Evolutionary conservation across 2,888 invertebrate species (phyloP), one percentile per base, ranked within the genome.

Genomic region (Drosophila histrio): DNA sequence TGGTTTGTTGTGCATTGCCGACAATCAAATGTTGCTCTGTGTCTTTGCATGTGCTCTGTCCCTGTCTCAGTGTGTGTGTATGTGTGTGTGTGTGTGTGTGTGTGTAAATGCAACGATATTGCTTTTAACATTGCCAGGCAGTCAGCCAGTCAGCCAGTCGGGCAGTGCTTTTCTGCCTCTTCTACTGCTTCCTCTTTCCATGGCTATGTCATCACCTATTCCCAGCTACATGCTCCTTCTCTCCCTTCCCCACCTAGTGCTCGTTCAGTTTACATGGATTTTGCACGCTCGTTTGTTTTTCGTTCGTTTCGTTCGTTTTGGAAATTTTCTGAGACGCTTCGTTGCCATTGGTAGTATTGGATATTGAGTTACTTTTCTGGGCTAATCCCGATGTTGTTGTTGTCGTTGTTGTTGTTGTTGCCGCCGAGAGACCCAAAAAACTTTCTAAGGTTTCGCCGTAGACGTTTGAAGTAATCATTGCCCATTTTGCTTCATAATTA

Each of bases 1-100:
- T 81, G 80, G 80, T 81, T 86, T 81, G 80, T 67, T 80, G 85
- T 80, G 82, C 85, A 81, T 70, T 62, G 76, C 74, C 82, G 83
- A 81, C 85, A 81, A 79, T 79, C 79, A 80, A 80, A 79, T 81
- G 82, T 77, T 77, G 73, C 77, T 65, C 64, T 65, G 78, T 77
- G 66, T 72, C 69, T 62, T 65, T 71, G 76, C 67, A 66, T 74
- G 59, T 21, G 32, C 54, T 28, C 22, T 53, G 53, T 61, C 52
- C 8, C 17, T 15, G 19, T 43, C 30, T 13, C 22, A 41, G 19
- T 72, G 43, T 38, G 30, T 61, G 41, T 28, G 21, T 54, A 39
- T 49, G 6, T 53, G 24, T 47, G 22, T 49, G 17, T 26, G 17
- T 46, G 30, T 47, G 13, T 54, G 24, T 61, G 15, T 57, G 26